Base-by-base conservation (phyloP, 2,797 vertebrate species). In the Pelochelys cantorii region DNA sequence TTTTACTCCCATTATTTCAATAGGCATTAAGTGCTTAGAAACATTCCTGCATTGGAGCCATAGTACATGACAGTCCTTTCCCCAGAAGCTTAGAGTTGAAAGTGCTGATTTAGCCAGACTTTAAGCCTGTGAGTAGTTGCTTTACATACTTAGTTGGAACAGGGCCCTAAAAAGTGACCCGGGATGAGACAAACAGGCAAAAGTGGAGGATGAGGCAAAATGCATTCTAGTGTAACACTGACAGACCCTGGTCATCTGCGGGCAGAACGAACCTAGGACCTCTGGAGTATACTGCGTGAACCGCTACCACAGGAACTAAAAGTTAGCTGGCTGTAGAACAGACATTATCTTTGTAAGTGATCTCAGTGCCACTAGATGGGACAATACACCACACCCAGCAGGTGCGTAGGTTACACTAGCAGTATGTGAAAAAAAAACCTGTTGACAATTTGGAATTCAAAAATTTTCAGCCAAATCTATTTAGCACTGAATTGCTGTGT, bases 391-490 rank as follows among this genome's bases (percentile, higher is more conserved):
- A 48, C 42, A 48, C 42, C 42, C 42, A 48, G 42, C 42, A 48
- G 42, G 7, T 48, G 42, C 7, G 42, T 48, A 48, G 42, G 42
- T 48, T 48, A 48, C 8, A 48, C 42, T 48, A 54, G 53, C 53
- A 54, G 14, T 15, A 48, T 54, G 14, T 42, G 14, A 10, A 52
- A 52, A 48, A 42, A 52, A 77, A 42, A 71, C 77, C 29, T 78
- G 48, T 54, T 84, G 79, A 85, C 83, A 90, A 80, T 55, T 90
- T 75, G 14, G 29, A 85, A 57, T 86, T 62, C 79, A 84, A 89
- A 82, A 53, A 15, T 77, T 37, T 37, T 71, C 68, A 71, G 18
- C n/a, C 74, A 52, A 13, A 7, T 52, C 29, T 3, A 84, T 83
- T 62, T 84, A 89, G 90, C 37, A 48, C 71, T 90, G 75, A 31